Conservation (phyloP, 2,113 vertebrate species). For the Raja brachyura region DNA sequence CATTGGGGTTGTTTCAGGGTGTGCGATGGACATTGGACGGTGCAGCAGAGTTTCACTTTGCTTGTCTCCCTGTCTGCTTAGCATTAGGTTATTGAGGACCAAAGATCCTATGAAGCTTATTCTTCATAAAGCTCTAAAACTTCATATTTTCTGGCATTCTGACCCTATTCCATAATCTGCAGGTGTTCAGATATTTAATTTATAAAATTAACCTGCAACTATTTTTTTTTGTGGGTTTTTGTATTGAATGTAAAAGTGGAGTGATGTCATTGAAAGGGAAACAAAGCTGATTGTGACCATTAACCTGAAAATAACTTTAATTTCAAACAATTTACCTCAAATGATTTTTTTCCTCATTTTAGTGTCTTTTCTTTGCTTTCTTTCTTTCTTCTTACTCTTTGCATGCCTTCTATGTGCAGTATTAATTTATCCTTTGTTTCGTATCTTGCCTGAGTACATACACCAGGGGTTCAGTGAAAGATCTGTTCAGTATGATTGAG, state of each 20-base stretch:
- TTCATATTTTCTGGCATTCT: background rate
- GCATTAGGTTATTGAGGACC: background rate
- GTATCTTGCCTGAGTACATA: background rate
- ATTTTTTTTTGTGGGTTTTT: background rate
- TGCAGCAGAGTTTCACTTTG: background rate
- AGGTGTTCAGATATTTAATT: background rate
- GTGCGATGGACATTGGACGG: background rate
- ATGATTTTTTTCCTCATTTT: conserved; percentile 22
- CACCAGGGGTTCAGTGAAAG: background rate
- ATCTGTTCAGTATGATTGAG: background rate
- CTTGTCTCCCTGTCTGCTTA: no score
- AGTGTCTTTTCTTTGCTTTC: background rate
- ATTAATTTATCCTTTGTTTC: background rate
- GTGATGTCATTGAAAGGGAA: conserved; percentile 22
- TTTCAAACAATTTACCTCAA: conserved; percentile 8
- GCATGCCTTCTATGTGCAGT: background rate
- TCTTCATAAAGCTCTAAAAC: no score
- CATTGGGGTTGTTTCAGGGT: no score
- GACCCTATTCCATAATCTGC: background rate
- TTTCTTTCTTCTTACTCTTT: conserved; percentile 25
- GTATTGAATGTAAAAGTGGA: background rate
- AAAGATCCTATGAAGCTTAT: background rate
- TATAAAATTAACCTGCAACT: background rate
- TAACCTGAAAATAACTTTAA: conserved; percentile 2
- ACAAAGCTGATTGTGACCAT: conserved; percentile 34